A percentile compares a stretch with the other conserved stretches of the same genome.
Evolutionary conservation across 2,797 vertebrate genomes (phyloP).

Genomic region (Coluber constrictor): DNA sequence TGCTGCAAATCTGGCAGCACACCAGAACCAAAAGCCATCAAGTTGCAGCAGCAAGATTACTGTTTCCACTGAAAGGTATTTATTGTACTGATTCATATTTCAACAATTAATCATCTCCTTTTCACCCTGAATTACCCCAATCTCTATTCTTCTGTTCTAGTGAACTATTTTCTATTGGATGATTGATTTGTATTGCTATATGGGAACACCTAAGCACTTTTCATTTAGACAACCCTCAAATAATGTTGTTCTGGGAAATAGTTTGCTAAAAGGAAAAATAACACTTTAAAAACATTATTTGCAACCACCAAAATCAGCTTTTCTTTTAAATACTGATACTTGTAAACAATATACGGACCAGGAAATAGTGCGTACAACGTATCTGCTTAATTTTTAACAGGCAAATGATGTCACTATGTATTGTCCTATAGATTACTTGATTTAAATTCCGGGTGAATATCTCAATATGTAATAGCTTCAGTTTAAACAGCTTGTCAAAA

Average conservation of each 20-base stretch:
- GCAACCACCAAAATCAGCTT: neutral
- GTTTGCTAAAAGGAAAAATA: neutral
- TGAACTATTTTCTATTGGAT: neutral
- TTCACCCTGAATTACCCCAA: neutral
- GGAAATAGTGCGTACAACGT: neutral
- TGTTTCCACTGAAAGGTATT: neutral
- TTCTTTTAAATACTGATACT: neutral
- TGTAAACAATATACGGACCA: accelerated
- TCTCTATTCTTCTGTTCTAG: neutral
- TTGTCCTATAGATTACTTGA: neutral
- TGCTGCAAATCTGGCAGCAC: conserved; percentile 8
- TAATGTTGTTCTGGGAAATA: neutral
- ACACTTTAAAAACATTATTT: neutral
- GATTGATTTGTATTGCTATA: neutral
- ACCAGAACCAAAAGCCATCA: conserved; percentile 21
- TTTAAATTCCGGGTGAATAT: neutral
- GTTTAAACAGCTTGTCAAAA: neutral
- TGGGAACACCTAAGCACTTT: neutral
- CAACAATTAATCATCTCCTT: neutral
- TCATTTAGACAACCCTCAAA: neutral
- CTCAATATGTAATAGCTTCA: neutral
- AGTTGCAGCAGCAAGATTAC: neutral
- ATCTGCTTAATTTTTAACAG: neutral
- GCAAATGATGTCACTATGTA: neutral
- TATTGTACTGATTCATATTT: neutral